Percentiles rank a stretch among this genome's conserved stretches.
Conservation (phyloP, 2,797 vertebrate species). For the Valencia hispanica region DNA sequence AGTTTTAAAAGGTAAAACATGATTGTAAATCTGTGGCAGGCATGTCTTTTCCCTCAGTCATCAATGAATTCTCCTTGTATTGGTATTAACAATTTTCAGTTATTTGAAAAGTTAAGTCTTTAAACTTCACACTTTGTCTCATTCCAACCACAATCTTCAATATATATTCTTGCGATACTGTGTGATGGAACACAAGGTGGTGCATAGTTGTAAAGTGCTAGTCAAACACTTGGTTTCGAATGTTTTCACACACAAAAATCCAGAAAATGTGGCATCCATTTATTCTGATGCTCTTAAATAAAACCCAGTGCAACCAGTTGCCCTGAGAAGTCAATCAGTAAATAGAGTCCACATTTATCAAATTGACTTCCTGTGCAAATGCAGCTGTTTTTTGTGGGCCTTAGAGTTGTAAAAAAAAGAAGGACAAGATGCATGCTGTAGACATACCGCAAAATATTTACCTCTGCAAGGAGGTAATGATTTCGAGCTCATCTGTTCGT, state of each 20-base stretch:
- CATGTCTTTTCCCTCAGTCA: not conserved
- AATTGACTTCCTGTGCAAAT: not conserved
- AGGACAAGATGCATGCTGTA: too few relatives aligned
- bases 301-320: not conserved
- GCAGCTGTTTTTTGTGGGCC: not conserved
- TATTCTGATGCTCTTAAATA: not conserved
- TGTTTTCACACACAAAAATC: not conserved
- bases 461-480: too few relatives aligned
- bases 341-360: not conserved
- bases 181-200: not conserved
- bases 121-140: not conserved
- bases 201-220: not conserved
- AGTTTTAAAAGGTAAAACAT: constrained; percentile 31
- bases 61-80: not conserved
- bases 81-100: not conserved
- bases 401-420: not conserved
- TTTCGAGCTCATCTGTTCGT: too few relatives aligned
- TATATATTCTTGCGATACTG: not conserved
- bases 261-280: not conserved
- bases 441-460: too few relatives aligned
- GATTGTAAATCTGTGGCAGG: constrained; percentile 28
- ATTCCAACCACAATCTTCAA: not conserved
- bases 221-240: not conserved
- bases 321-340: not conserved
- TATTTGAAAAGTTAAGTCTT: not conserved